Percentiles rank a stretch among this genome's conserved stretches.
phyloP scores from a whole-genome alignment of 2,888 invertebrate species.

The Meteorus colon region DNA sequence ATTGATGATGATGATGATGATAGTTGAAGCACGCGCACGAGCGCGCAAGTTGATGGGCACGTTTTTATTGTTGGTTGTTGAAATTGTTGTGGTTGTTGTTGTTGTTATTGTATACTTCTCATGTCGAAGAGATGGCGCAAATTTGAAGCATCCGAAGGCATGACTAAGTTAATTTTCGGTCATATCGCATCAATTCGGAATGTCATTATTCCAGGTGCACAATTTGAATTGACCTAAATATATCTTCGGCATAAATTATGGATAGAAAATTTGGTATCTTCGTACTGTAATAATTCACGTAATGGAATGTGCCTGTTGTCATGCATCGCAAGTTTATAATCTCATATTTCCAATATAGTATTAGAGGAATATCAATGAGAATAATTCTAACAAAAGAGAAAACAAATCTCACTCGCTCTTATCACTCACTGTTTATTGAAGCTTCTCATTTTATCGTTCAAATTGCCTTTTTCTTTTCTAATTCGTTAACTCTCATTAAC shows the following conservation, averaged over 20 bases:
- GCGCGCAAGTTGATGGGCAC: not conserved
- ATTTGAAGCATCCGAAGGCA: constrained; percentile 3
- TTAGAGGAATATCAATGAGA: not conserved
- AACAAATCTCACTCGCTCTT: constrained; percentile 6
- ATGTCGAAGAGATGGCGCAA: not conserved
- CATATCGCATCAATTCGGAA: not conserved
- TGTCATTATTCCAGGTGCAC: not conserved
- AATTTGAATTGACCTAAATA: not conserved
- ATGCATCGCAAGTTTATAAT: constrained; percentile 45
- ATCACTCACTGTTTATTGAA: not conserved
- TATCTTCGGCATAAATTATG: not conserved
- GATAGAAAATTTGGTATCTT: not conserved
- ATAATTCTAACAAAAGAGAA: not conserved
- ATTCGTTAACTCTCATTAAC: constrained; percentile 15
- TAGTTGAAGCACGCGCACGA: not conserved
- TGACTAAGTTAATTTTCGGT: not conserved
- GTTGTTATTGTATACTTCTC: not conserved
- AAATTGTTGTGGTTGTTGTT: no score
- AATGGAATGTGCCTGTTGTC: constrained; percentile 51
- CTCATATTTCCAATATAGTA: not conserved
- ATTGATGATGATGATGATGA: not conserved
- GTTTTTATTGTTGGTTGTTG: not conserved
- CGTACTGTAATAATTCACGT: constrained; percentile 31
- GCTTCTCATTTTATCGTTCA: not conserved
- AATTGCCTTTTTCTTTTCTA: not conserved